phyloP scores from a whole-genome alignment of 2,888 invertebrate genomes.

The Rhogogaster chlorosoma region DNA sequence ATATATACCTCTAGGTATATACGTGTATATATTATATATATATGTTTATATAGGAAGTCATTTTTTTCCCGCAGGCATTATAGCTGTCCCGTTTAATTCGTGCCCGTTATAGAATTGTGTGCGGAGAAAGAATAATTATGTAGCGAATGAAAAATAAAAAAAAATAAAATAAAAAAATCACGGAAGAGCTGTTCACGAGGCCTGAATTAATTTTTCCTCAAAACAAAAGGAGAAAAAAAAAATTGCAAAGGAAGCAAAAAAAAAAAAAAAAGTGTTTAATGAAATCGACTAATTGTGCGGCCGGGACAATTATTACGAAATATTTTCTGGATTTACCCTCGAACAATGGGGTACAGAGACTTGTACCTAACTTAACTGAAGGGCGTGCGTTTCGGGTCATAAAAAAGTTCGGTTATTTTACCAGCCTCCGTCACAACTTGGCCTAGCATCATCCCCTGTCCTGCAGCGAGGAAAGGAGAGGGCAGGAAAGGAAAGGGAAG shows the following conservation, averaged over 20 bases:
- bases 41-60: not conserved
- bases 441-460: not conserved
- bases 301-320: slow-evolving; percentile 15
- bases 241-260: not conserved
- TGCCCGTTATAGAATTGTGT: not conserved
- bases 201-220: not conserved
- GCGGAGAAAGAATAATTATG: slow-evolving; percentile 5
- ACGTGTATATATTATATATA: not conserved
- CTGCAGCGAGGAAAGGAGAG: not conserved
- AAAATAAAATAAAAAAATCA: not conserved
- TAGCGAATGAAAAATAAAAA: not conserved
- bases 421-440: not conserved
- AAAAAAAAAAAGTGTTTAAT: slow-evolving; percentile 6
- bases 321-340: not conserved
- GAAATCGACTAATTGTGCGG: slow-evolving; percentile 32
- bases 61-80: slow-evolving; percentile 2
- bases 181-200: not conserved
- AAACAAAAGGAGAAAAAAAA: not conserved
- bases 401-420: slow-evolving; percentile 7
- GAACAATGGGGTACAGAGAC: not conserved
- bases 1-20: not conserved
- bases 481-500: not conserved
- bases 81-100: not conserved
- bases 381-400: not conserved
- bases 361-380: not conserved